A percentile compares a stretch with the other conserved stretches of the same genome.
These are phyloP conservation scores for Amaurobius ferox DNA, from an alignment of 2,888 invertebrate species.

Conservation along the genomic window DNA sequence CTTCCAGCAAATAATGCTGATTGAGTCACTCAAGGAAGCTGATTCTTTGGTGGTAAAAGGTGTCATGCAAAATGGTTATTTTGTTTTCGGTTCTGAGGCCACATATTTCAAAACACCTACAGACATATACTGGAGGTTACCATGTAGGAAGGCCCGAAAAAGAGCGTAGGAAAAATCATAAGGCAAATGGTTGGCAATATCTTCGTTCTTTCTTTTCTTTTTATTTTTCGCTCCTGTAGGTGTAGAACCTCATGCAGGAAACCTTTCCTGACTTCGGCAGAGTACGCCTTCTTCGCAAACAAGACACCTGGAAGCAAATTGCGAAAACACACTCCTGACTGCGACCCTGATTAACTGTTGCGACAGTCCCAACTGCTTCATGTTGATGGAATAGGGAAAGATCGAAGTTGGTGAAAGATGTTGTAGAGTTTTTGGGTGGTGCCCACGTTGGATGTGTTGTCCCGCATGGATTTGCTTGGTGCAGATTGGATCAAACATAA, in stretches of 20 bases:
- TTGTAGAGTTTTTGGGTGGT: slow-evolving; percentile 12
- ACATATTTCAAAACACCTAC: slow-evolving; percentile 48
- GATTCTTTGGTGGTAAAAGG: slow-evolving; percentile 21
- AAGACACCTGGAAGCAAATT: slow-evolving; percentile 63
- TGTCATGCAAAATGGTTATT: slow-evolving; percentile 35
- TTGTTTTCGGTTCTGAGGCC: slow-evolving; percentile 53
- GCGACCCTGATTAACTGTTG: not conserved
- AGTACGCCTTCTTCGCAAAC: slow-evolving; percentile 61
- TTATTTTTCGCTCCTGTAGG: too few relatives aligned
- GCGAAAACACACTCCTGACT: not conserved
- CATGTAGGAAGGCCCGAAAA: slow-evolving; percentile 55
- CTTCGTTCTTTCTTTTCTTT: slow-evolving; percentile 12
- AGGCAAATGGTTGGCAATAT: slow-evolving; percentile 23
- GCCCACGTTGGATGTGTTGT: slow-evolving; percentile 1
- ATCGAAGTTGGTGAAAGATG: slow-evolving; percentile 13
- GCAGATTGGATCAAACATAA: not conserved
- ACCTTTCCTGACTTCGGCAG: slow-evolving; percentile 28
- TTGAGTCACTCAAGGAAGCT: slow-evolving; percentile 43
- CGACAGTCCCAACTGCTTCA: not conserved
- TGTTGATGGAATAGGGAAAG: not conserved
- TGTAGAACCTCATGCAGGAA: slow-evolving; percentile 34
- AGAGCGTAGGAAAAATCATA: slow-evolving; percentile 58
- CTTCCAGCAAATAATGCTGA: not conserved
- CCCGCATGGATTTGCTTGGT: not conserved
- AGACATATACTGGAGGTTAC: slow-evolving; percentile 54